Percentiles rank a stretch among this genome's conserved stretches.
phyloP scores from a whole-genome alignment of 2,888 invertebrate genomes.

The Chaitophorus viminalis region DNA sequence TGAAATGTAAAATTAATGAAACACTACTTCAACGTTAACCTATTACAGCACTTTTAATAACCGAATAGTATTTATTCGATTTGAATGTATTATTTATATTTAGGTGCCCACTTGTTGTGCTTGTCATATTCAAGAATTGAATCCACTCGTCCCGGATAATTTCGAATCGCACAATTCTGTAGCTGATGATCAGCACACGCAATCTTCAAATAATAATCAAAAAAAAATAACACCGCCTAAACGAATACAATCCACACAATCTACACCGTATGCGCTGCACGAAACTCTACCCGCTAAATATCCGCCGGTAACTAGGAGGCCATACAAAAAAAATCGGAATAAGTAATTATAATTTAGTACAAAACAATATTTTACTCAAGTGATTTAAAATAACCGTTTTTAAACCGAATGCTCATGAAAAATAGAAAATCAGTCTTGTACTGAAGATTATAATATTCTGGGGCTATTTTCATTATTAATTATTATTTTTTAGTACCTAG shows the following conservation, averaged over 20 bases:
- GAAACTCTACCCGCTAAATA: constrained; percentile 48
- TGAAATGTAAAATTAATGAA: no score
- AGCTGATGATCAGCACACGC: constrained; percentile 39
- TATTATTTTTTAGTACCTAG: not conserved
- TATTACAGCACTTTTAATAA: no score
- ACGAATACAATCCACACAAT: constrained; percentile 17
- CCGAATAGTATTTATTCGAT: not conserved
- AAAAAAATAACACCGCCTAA: constrained; percentile 38
- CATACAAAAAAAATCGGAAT: constrained; percentile 56
- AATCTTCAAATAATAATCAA: constrained; percentile 38
- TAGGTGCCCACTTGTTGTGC: constrained; percentile 84
- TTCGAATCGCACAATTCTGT: constrained; percentile 58
- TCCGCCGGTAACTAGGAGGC: constrained; percentile 40
- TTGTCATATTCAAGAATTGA: constrained; percentile 73
- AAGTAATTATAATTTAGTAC: constrained; percentile 49
- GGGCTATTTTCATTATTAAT: not conserved
- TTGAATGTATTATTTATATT: not conserved
- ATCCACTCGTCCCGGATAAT: constrained; percentile 43
- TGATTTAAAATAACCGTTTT: not conserved
- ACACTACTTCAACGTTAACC: no score
- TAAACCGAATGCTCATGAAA: not conserved
- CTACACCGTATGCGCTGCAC: constrained; percentile 25
- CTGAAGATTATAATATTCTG: not conserved
- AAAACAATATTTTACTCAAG: not conserved
- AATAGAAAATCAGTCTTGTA: not conserved